phyloP scores from a whole-genome alignment of 1,140 invertebrate species.

The Ectropis grisescens region DNA sequence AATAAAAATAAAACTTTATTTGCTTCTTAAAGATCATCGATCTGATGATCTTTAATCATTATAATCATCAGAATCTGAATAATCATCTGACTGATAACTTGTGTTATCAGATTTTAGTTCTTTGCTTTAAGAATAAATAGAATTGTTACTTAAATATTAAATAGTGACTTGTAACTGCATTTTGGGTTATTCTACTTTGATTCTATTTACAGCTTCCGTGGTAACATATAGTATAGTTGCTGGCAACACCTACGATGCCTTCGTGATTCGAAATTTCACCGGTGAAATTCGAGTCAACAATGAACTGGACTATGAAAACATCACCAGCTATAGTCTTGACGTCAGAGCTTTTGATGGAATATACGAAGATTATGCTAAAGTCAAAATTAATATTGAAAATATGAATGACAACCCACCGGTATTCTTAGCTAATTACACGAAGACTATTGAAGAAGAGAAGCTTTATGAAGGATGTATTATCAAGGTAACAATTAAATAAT shows the following conservation, averaged over 20 bases:
- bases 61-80: too few relatives aligned
- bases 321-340: constrained; percentile 81
- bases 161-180: too few relatives aligned
- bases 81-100: too few relatives aligned
- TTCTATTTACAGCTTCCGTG: constrained; percentile 77
- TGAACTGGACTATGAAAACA: constrained; percentile 87
- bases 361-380: constrained; percentile 80
- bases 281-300: constrained; percentile 84
- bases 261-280: constrained; percentile 82
- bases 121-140: too few relatives aligned
- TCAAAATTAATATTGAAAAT: constrained; percentile 84
- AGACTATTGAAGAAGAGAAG: constrained; percentile 79
- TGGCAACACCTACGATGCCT: constrained; percentile 84
- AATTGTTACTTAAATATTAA: too few relatives aligned
- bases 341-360: constrained; percentile 85
- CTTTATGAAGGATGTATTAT: constrained; percentile 76
- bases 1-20: too few relatives aligned
- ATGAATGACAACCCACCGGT: constrained; percentile 88
- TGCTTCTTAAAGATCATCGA: too few relatives aligned
- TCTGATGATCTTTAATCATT: too few relatives aligned
- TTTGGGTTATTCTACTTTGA: too few relatives aligned
- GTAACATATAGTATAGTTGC: constrained; percentile 84
- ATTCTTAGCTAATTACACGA: constrained; percentile 78
- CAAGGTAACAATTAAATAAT: constrained; percentile 37
- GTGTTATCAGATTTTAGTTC: too few relatives aligned